Base-by-base conservation (phyloP, 2,113 vertebrate genomes). In the Megaceryle torquata region DNA sequence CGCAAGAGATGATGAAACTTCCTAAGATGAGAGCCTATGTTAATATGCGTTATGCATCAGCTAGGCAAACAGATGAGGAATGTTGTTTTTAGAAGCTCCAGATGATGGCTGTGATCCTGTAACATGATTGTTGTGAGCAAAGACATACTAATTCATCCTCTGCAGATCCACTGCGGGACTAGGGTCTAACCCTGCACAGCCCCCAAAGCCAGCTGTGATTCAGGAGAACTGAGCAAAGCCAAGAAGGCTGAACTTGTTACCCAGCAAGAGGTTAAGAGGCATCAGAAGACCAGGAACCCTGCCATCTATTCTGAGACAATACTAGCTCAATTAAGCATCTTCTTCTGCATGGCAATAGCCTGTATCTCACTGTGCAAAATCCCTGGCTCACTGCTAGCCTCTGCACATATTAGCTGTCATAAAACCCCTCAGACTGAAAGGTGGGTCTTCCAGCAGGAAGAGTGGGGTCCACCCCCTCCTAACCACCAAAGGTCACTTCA, bases 301-400 rank as follows among this genome's bases (percentile, higher is more conserved):
- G 59, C 46, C 72, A 92, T 87, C 76, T 71, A n/a, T 70, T 43
- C 89, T 88, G 81, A 97, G 92, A 95, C 77, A 91, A 84, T 87
- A 83, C 69, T 82, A 94, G 74, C 82, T 94, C 67, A 95, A 70
- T 95, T 91, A 80, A 75, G 89, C 93, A 89, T 97, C 91, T 96
- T 97, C 94, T 96, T 96, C 95, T 97, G 93, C 35, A 12, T 97
- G 81, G 60, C 91, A 85, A 89, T 91, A 95, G 91, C 89, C 93
- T 86, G 81, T 86, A 87, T 97, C 78, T 88, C 89, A 93, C 79
- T 61, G 91, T 87, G 80, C 83, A 80, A 95, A 97, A 86, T 95
- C 93, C 93, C 91, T 97, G 95, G 79, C 96, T 96, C 19, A 67
- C 94, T 78, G 95, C 88, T 96, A 95, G 91, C 95, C 88, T 96